These are phyloP conservation scores for Sinodicranocentrus sp. DNA, from an alignment of 2,888 invertebrate species.

Conservation along the genomic window DNA sequence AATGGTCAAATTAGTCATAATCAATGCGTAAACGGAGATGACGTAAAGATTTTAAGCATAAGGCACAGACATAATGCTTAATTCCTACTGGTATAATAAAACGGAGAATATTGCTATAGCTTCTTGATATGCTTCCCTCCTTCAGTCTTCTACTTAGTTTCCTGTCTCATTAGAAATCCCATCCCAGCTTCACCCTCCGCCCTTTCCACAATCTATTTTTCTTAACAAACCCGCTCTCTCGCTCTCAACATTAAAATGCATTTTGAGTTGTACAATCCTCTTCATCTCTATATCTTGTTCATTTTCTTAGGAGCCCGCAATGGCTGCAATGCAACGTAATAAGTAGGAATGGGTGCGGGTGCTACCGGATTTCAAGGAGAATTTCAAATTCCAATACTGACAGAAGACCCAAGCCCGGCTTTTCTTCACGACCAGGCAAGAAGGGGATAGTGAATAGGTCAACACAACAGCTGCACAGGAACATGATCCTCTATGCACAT, in stretches of 20 bases:
- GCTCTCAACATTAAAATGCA: too few relatives aligned
- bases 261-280: too few relatives aligned
- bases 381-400: neutral
- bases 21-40: too few relatives aligned
- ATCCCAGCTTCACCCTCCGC: slow-evolving; percentile 47
- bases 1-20: too few relatives aligned
- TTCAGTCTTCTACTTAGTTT: too few relatives aligned
- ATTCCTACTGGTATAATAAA: too few relatives aligned
- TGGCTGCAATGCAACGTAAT: neutral
- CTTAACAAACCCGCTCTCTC: too few relatives aligned
- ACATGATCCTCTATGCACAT: neutral
- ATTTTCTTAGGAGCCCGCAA: too few relatives aligned
- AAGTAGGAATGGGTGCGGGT: neutral
- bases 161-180: slow-evolving; percentile 46
- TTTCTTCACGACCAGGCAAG: neutral
- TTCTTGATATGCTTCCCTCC: too few relatives aligned
- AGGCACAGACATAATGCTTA: too few relatives aligned
- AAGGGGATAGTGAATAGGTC: slow-evolving; percentile 35
- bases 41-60: too few relatives aligned
- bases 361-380: slow-evolving; percentile 21
- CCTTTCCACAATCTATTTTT: neutral
- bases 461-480: slow-evolving; percentile 57
- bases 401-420: neutral
- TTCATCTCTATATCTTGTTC: neutral
- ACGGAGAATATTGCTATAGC: too few relatives aligned